These are phyloP conservation scores for Alentia gelatinosa DNA, from an alignment of 2,888 invertebrate genomes.

Conservation along the genomic window DNA sequence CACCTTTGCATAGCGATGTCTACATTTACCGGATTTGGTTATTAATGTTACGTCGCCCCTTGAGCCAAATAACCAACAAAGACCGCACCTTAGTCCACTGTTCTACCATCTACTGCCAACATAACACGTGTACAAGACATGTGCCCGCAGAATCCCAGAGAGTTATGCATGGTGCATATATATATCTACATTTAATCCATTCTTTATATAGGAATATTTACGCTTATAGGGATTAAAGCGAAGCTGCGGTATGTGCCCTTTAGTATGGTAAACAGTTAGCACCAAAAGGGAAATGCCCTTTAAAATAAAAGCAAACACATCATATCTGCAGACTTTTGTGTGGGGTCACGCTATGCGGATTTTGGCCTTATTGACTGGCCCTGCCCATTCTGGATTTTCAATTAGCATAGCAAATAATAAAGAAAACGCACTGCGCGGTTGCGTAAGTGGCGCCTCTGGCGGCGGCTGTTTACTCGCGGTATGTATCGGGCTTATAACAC, in stretches of 20 bases:
- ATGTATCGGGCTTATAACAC: not conserved
- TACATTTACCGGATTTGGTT: too few species aligned
- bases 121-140: too few species aligned
- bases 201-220: too few species aligned
- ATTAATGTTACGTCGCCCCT: too few species aligned
- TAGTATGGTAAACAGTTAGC: not conserved
- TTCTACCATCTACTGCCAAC: too few species aligned
- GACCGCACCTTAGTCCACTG: too few species aligned
- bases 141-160: too few species aligned
- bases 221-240: not conserved
- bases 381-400: not conserved
- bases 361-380: not conserved
- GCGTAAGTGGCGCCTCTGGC: not conserved
- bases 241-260: too few species aligned
- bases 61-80: too few species aligned
- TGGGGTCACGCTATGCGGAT: not conserved
- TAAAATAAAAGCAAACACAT: conserved; percentile 1
- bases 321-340: not conserved
- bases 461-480: not conserved
- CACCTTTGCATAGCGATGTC: too few species aligned
- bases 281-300: not conserved
- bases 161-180: too few species aligned
- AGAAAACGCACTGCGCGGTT: not conserved
- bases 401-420: conserved; percentile 1
- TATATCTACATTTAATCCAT: too few species aligned